Conservation (phyloP, 2,113 vertebrate species). For the Chrysemys picta region DNA sequence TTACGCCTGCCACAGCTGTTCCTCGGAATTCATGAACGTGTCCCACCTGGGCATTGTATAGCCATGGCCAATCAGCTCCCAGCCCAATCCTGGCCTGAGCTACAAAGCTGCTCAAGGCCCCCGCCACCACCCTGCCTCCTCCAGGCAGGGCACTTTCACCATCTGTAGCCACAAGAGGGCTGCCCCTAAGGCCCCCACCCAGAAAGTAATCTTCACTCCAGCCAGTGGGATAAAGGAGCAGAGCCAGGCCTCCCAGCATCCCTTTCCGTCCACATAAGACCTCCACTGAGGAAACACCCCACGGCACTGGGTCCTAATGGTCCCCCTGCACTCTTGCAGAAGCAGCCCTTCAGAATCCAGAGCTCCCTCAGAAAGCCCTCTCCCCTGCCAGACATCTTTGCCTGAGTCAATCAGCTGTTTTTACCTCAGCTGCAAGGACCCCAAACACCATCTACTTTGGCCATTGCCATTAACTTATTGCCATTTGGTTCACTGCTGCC, state of each 20-base stretch:
- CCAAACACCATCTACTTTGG: background rate
- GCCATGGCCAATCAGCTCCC: rapidly evolving
- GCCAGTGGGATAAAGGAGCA: background rate
- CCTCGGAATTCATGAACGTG: background rate
- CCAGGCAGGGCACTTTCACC: background rate
- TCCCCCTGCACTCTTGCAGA: background rate
- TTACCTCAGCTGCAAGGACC: background rate
- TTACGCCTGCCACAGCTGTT: rapidly evolving
- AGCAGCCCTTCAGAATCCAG: too few relatives aligned
- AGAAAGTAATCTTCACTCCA: background rate
- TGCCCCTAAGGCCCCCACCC: background rate
- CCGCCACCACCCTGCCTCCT: too few relatives aligned
- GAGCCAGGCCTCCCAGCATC: background rate
- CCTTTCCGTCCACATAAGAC: background rate
- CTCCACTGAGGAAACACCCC: background rate
- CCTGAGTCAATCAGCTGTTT: rapidly evolving
- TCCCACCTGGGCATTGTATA: rapidly evolving
- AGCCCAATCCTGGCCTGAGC: background rate
- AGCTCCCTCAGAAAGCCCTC: background rate
- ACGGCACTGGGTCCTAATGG: background rate
- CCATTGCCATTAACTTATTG: background rate
- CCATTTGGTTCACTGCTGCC: background rate
- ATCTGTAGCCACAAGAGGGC: background rate
- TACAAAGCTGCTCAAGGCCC: rapidly evolving
- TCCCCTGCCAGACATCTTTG: background rate